phyloP scores from a whole-genome alignment of 2,113 vertebrate species.

The Caretta caretta region DNA sequence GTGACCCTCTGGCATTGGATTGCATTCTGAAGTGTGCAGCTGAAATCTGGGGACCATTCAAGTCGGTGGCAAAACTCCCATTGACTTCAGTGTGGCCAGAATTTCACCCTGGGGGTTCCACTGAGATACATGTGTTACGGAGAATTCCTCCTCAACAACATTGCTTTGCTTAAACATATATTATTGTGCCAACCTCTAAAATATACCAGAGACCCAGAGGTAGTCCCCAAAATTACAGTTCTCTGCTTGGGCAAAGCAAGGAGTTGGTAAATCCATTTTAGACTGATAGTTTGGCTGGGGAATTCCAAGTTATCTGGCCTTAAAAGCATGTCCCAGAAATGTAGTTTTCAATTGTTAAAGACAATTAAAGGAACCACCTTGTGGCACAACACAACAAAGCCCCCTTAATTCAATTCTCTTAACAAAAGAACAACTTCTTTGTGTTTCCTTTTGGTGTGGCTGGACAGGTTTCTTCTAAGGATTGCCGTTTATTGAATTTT shows the following conservation, averaged over 20 bases:
- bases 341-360: not conserved
- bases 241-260: not conserved
- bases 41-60: not conserved
- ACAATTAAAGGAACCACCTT: not conserved
- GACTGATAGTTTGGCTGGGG: not conserved
- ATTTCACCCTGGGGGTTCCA: not conserved
- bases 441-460: not conserved
- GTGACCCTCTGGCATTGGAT: fast-evolving
- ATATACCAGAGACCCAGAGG: fast-evolving
- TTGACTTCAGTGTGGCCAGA: not conserved
- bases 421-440: not conserved
- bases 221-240: not conserved
- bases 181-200: not conserved
- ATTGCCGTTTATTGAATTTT: not conserved
- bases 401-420: not conserved
- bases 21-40: fast-evolving
- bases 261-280: not conserved
- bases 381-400: not conserved
- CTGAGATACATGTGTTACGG: fast-evolving
- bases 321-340: fast-evolving
- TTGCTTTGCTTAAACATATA: not conserved
- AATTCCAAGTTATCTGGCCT: not conserved
- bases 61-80: fast-evolving
- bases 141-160: not conserved
- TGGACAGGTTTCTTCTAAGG: not conserved